Percentiles rank a stretch among this genome's conserved stretches.
These are phyloP conservation scores for Petrocephalus schoutedeni DNA, from an alignment of 2,797 vertebrate species.

Conservation along the genomic window DNA sequence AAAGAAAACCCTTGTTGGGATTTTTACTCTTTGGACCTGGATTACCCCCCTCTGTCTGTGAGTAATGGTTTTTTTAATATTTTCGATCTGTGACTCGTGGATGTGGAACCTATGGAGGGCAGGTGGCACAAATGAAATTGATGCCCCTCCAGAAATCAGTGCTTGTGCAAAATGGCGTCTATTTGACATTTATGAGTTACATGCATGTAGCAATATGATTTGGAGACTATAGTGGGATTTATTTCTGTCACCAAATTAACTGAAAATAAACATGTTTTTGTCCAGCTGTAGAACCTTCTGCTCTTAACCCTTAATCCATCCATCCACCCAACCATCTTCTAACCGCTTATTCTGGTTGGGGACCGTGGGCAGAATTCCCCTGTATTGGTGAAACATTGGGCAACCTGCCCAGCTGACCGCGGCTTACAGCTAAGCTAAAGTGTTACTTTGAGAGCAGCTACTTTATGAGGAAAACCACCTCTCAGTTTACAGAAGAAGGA, in stretches of 20 bases:
- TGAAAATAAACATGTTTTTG: neutral
- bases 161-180: neutral
- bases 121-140: neutral
- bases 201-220: neutral
- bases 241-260: neutral
- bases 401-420: constrained; percentile 10
- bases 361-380: neutral
- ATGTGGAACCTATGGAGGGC: neutral
- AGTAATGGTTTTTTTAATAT: constrained; percentile 43
- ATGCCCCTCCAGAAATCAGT: neutral
- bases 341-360: neutral
- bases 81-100: no score
- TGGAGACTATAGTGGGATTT: neutral
- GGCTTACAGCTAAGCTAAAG: neutral
- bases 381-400: neutral
- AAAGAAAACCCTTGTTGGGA: no score
- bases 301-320: neutral
- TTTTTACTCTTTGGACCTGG: no score
- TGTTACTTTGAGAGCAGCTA: neutral
- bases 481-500: neutral
- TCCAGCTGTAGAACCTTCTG: neutral
- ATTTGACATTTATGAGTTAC: neutral
- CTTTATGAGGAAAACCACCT: neutral
- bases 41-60: constrained; percentile 36
- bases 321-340: neutral